Evolutionary conservation across 1,140 invertebrate genomes (phyloP), one percentile per base, ranked within the genome.

Genomic region (Drosophila kurseongensis): DNA sequence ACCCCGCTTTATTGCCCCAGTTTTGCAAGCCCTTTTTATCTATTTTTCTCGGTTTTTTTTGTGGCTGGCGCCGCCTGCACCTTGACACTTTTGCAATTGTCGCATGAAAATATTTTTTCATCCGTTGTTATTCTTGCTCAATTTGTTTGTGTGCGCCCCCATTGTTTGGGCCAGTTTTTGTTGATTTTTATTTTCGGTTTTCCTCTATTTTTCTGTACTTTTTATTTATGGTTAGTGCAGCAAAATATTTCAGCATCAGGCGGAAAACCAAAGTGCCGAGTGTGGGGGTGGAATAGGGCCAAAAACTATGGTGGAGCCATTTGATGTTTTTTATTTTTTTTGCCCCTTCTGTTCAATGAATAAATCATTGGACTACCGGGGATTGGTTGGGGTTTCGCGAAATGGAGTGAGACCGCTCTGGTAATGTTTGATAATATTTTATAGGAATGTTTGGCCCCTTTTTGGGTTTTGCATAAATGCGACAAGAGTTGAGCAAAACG

Each of bases 11-110:
- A 72, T 72, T 72, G 68, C 14, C 68, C 68, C 52, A 72, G 66
- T 58, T 72, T 36, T 67, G 16, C 6, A 18, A 16, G 45, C 10
- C 18, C 18, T 41, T 27, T 69, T 29, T 50, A 58, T 72, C 38
- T 72, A 50, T 72, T 65, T 57, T 35, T 18, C 10, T 35, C 1
- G 7, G 6, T 41, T 45, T 29, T n/a, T 32, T 65, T 65, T 67
- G 32, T 42, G 65, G 36, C 68, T 72, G 68, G 68, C 68, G 68
- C 68, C 68, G 44, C 27, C 52, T 71, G 68, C 68, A 72, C 68
- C 68, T 72, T 72, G 68, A 72, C 68, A 72, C 65, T 72, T 72
- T 71, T 72, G 68, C 68, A 72, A 72, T 71, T 72, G 68, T 72
- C 68, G 68, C 68, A 72, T 71, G 68, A 41, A 71, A 72, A 72